Conservation (phyloP, 2,888 invertebrate genomes). For the Tricholauxania praeusta region DNA sequence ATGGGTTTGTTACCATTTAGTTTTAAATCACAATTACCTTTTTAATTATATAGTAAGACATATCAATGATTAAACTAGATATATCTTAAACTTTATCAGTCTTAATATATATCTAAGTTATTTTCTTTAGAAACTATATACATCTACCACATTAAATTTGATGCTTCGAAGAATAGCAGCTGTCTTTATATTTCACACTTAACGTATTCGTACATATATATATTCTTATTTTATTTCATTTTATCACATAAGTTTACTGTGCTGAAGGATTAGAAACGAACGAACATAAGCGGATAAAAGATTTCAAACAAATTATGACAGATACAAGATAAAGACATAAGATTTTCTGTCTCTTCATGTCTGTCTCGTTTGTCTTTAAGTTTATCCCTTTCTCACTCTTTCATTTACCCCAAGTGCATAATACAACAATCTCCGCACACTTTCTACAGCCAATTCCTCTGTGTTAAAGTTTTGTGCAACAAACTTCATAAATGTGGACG, state of each 20-base stretch:
- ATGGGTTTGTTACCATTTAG: background rate
- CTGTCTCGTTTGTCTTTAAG: background rate
- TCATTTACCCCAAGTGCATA: background rate
- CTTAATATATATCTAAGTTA: too few relatives aligned
- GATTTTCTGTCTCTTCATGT: slow-evolving; percentile 1
- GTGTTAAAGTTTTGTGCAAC: slow-evolving; percentile 4
- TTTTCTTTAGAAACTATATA: too few relatives aligned
- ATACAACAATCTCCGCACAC: background rate
- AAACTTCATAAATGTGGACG: slow-evolving; percentile 37
- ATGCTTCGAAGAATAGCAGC: background rate
- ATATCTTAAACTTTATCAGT: too few relatives aligned
- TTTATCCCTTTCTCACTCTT: background rate
- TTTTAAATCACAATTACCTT: too few relatives aligned
- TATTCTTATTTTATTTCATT: background rate
- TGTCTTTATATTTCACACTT: background rate
- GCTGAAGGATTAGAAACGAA: slow-evolving; percentile 31
- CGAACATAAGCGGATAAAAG: slow-evolving; percentile 40
- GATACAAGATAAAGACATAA: slow-evolving; percentile 23
- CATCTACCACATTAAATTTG: too few relatives aligned
- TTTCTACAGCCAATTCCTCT: background rate
- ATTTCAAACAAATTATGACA: slow-evolving; percentile 42
- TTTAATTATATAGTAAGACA: too few relatives aligned
- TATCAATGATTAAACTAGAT: too few relatives aligned
- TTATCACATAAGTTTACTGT: slow-evolving; percentile 23
- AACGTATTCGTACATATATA: too few relatives aligned